These are phyloP conservation scores for Ophthalmolycus amberensis DNA, from an alignment of 2,113 vertebrate genomes.

Conservation along the genomic window DNA sequence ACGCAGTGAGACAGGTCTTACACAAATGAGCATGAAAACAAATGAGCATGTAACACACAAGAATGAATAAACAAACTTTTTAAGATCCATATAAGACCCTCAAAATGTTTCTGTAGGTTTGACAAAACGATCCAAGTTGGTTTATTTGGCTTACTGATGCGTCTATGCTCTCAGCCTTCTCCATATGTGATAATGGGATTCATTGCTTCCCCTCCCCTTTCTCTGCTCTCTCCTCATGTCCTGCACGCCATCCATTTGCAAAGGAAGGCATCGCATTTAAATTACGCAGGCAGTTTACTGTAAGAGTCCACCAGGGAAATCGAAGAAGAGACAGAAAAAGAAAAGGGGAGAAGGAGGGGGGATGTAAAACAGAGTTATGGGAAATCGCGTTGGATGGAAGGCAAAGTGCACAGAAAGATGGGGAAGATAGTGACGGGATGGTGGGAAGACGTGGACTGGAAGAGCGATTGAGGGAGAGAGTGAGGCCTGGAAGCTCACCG, in stretches of 20 bases:
- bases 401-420: conserved; percentile 61
- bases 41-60: neutral
- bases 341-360: conserved; percentile 8
- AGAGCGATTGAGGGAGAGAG: neutral
- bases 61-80: conserved; percentile 25
- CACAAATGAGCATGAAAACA: conserved; percentile 3
- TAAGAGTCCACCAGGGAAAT: conserved; percentile 81
- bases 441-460: conserved; percentile 33
- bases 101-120: neutral
- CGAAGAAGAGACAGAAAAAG: conserved; percentile 66
- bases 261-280: conserved; percentile 78
- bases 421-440: conserved; percentile 52
- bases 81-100: neutral
- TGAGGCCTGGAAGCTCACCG: conserved; percentile 10
- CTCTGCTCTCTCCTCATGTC: conserved; percentile 42
- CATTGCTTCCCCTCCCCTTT: conserved; percentile 63
- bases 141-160: conserved; percentile 43
- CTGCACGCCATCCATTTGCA: conserved; percentile 68
- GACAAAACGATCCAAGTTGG: conserved; percentile 18
- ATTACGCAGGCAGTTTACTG: conserved; percentile 81
- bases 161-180: conserved; percentile 54
- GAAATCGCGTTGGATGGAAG: conserved; percentile 61
- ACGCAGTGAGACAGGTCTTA: no score
- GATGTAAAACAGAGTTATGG: conserved; percentile 64
- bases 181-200: conserved; percentile 76